These are phyloP conservation scores for Brienomyrus brachyistius DNA, from an alignment of 2,113 vertebrate genomes.

Conservation along the genomic window DNA sequence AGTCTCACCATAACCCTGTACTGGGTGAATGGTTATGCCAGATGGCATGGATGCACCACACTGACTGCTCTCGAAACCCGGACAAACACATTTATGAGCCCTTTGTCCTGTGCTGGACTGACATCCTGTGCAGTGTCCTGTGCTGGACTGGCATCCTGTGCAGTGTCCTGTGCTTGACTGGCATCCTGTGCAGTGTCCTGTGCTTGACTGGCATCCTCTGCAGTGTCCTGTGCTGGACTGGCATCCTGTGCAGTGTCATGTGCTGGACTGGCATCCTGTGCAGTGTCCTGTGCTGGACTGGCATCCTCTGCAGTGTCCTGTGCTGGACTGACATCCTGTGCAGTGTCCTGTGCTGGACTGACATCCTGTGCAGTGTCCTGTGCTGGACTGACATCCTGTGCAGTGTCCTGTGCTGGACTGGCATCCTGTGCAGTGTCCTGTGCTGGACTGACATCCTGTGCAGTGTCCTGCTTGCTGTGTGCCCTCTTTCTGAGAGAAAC, in stretches of 20 bases:
- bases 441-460: neutral
- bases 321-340: neutral
- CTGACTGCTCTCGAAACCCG: neutral
- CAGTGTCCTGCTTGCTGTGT: neutral
- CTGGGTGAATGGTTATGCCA: neutral
- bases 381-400: neutral
- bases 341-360: neutral
- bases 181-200: too few species aligned
- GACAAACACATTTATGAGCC: neutral
- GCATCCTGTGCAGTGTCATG: too few species aligned
- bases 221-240: neutral
- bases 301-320: too few species aligned
- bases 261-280: neutral
- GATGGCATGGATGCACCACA: neutral
- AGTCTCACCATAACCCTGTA: neutral
- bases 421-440: too few species aligned
- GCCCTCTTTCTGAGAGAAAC: neutral
- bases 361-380: too few species aligned
- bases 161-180: too few species aligned
- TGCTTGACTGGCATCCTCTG: neutral
- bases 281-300: neutral
- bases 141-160: too few species aligned
- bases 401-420: neutral
- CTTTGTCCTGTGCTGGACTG: neutral
- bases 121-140: too few species aligned